Base-by-base conservation (phyloP, 2,888 invertebrate genomes). In the Spisula subtruncata region DNA sequence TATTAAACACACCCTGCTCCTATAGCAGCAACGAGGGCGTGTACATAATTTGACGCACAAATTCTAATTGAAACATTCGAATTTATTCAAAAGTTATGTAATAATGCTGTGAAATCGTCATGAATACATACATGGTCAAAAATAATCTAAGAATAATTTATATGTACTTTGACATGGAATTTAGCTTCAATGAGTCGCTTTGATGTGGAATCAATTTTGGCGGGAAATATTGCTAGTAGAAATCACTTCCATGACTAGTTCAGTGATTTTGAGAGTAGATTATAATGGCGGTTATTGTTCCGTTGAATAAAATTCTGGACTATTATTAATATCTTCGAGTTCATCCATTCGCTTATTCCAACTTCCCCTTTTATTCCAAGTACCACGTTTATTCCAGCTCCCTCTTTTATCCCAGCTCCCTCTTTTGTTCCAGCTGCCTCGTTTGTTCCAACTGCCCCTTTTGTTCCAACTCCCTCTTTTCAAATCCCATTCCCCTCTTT, bases 401-500 rank as follows among this genome's bases (percentile, higher is more conserved):
- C 90, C 92, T 8, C 90, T 83, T 82, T 90, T 90, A 29, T 87
- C 60, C 83, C 90, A 88, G 32, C 86, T 88, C 8, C 90, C 88
- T 41, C 92, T 75, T 56, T 91, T 92, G 48, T 91, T 82, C 92
- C 91, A 91, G 41, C 86, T 90, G 32, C 85, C 90, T 10, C 87
- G n/a, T 60, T 90, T 87, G 25, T 91, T 85, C 87, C 88, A 90
- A 25, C 87, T 89, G 0, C 88, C 91, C 16, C 89, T 86, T 79
- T 92, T 90, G 29, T 92, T 81, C 92, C 90, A 91, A 80, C 84
- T 87, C 20, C 90, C 92, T 6, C 91, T 83, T 75, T 92, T 91
- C 51, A 91, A 91, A 81, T 91, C 86, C 92, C 92, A 92, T 51
- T 87, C 88, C 66, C 92, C 92, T 16, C 92, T 83, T 87, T 93